A percentile compares a stretch with the other conserved stretches of the same genome.
Evolutionary conservation across 2,797 vertebrate genomes (phyloP).

Genomic region (Dryobates pubescens): DNA sequence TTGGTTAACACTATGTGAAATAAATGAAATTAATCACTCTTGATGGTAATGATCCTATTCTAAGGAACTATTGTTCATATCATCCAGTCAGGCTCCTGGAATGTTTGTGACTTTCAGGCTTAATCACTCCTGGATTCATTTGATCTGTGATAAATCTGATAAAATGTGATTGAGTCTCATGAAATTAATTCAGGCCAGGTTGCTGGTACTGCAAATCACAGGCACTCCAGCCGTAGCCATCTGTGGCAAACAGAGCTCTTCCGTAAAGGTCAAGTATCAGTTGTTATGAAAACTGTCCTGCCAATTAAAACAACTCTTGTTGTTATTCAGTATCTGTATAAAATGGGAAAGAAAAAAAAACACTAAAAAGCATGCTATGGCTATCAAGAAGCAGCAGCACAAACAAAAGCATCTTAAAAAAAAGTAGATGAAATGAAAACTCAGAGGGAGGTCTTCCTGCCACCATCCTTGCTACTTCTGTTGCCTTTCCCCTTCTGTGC

Average conservation of each 20-base stretch:
- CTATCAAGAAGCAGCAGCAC: not conserved
- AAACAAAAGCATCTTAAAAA: not conserved
- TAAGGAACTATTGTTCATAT: not conserved
- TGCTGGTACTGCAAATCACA: not conserved
- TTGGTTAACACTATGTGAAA: not conserved
- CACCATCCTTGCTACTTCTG: not conserved
- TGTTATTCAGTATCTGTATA: not conserved
- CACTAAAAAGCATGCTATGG: not conserved
- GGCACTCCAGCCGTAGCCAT: not conserved
- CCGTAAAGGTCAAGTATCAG: conserved; percentile 6
- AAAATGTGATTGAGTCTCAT: not conserved
- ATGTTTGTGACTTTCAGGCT: not conserved
- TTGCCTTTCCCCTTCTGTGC: not conserved
- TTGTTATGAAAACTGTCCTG: conserved; percentile 4
- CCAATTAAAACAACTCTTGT: not conserved
- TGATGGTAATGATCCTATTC: not conserved
- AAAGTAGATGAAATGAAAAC: not conserved
- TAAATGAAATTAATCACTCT: not conserved
- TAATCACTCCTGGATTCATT: conserved; percentile 1
- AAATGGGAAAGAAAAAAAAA: not conserved
- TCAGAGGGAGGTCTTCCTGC: not conserved
- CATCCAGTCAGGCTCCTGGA: not conserved
- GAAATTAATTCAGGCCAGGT: not conserved
- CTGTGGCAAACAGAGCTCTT: not conserved
- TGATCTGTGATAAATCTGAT: not conserved